Evolutionary conservation across 2,888 invertebrate species (phyloP).

Genomic region (Copidosoma aretas): DNA sequence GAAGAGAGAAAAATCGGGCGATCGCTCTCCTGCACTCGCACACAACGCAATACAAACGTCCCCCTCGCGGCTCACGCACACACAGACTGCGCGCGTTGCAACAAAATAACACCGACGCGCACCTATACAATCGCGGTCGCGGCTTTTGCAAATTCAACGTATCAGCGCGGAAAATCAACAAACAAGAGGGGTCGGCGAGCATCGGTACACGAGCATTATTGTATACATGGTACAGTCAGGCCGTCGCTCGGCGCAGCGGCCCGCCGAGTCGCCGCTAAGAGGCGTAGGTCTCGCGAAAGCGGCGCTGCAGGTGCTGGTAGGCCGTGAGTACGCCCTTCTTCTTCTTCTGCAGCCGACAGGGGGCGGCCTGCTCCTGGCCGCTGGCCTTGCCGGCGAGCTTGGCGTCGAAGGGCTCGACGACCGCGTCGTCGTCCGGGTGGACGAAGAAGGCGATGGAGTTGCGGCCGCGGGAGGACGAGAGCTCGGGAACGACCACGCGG

Average conservation of each 20-base stretch:
- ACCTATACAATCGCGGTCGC: too few relatives aligned
- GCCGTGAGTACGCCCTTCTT: constrained; percentile 72
- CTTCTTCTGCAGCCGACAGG: constrained; percentile 62
- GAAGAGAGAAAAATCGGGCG: too few relatives aligned
- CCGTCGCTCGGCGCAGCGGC: constrained; percentile 6
- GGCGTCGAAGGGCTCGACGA: constrained; percentile 64
- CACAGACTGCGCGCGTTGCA: too few relatives aligned
- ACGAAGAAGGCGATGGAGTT: constrained; percentile 81
- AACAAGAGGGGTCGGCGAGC: too few relatives aligned
- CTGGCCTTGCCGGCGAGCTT: constrained; percentile 56
- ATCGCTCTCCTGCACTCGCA: too few relatives aligned
- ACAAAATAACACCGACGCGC: too few relatives aligned
- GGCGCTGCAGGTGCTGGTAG: constrained; percentile 75
- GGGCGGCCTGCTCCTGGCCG: constrained; percentile 56
- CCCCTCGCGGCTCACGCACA: too few relatives aligned
- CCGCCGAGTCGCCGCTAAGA: constrained; percentile 17
- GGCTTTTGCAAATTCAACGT: too few relatives aligned
- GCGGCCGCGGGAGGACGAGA: constrained; percentile 68
- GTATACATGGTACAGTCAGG: too few relatives aligned
- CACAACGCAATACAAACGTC: too few relatives aligned
- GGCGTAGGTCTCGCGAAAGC: constrained; percentile 75
- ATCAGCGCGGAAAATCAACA: too few relatives aligned
- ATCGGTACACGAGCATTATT: too few relatives aligned
- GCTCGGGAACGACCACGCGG: constrained; percentile 75
- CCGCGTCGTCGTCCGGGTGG: constrained; percentile 71